These are phyloP conservation scores for Passer montanus DNA, from an alignment of 2,113 vertebrate genomes.

Conservation along the genomic window DNA sequence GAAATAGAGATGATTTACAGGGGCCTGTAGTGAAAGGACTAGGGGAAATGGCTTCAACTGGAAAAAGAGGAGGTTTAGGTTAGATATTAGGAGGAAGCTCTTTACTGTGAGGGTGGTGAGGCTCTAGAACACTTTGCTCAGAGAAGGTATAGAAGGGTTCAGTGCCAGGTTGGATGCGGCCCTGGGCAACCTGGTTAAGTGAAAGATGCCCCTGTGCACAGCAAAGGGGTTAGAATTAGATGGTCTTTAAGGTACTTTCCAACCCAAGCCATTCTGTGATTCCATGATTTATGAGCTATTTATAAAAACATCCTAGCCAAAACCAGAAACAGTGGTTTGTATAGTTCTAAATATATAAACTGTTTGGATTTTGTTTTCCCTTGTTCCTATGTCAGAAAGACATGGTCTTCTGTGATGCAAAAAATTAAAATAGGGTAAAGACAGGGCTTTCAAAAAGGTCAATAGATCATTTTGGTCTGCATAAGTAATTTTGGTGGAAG, in stretches of 20 bases:
- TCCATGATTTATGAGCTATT: background rate
- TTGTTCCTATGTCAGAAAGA: background rate
- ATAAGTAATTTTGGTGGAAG: background rate
- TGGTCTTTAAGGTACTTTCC: background rate
- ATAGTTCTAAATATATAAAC: background rate
- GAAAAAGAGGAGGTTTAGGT: background rate
- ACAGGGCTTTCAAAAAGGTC: background rate
- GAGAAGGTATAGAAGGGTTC: background rate
- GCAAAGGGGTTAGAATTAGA: background rate
- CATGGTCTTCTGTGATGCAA: accelerated
- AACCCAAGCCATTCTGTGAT: background rate
- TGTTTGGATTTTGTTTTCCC: background rate
- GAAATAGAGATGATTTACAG: background rate
- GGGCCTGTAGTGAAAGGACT: background rate
- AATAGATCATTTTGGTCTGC: background rate
- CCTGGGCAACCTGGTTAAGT: background rate
- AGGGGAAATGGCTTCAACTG: background rate
- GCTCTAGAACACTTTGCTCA: background rate
- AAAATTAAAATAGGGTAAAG: background rate
- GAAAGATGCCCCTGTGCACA: background rate
- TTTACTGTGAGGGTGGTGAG: background rate
- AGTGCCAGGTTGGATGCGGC: background rate
- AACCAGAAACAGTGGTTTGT: background rate
- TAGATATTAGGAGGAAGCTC: background rate
- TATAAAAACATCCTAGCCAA: background rate